Evolutionary conservation across 2,113 vertebrate species (phyloP), one percentile per base, ranked within the genome.

Genomic region (Albula goreensis): DNA sequence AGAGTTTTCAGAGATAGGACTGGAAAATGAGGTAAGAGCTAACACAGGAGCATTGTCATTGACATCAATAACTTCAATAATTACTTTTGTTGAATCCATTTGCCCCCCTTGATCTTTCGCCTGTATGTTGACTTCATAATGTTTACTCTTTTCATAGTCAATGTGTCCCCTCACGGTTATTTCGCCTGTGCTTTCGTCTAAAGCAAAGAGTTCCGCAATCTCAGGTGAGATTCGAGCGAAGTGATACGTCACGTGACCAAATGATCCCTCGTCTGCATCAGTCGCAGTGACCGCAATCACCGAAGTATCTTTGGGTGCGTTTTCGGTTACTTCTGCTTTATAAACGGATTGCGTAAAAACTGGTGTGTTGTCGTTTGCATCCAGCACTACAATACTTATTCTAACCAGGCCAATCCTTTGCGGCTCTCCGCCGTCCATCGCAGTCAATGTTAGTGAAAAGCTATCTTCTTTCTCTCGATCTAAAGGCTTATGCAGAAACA

Each of bases 21-120:
- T 89, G 41, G 88, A 90, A 56, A 95, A 90, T 70, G 93, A 91
- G 15, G 92, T 92, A n/a, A 95, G 56, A 41, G 89, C 92, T 17
- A 96, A 88, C 77, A 92, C 88, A 8, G 93, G 93, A 2, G 89
- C 87, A 88, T 95, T 95, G 53, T 95, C 94, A 90, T 95, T 96
- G 3, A 90, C 83, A 78, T 95, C 94, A 11, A 90, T 10, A 57
- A 93, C 86, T 80, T 92, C 81, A 10, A 91, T 88, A 19, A 92
- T 86, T 50, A 91, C 15, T 79, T 91, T 92, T 74, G 87, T 89
- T 0, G 92, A 85, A n/a, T 87, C 85, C 57, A 88, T 50, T 10
- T 93, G 57, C 41, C 88, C 86, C 5, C 89, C 92, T 10, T 88
- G 83, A n/a, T 92, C 92, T 25, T 49, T 93, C 83, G 89, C 90